phyloP scores from a whole-genome alignment of 2,797 vertebrate species.

The Xerus rutilus region DNA sequence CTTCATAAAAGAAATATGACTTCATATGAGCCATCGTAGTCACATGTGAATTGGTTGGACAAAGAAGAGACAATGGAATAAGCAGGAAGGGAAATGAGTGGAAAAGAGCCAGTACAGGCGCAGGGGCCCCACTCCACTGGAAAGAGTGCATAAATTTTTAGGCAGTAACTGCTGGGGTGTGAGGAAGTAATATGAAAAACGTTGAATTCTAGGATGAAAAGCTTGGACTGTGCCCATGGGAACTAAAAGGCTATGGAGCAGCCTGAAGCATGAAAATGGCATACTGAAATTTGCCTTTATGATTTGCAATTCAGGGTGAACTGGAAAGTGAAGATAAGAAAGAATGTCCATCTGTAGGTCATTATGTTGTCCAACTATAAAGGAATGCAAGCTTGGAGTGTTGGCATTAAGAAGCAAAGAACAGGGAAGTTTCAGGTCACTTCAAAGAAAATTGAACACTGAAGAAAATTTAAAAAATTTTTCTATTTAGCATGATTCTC shows the following conservation, averaged over 20 bases:
- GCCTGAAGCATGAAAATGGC: not conserved
- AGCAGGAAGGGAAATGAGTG: not conserved
- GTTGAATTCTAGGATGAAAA: not conserved
- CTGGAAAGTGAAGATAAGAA: constrained; percentile 29
- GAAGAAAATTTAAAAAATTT: not conserved
- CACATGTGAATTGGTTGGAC: not conserved
- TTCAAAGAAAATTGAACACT: not conserved
- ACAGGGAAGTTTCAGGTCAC: not conserved
- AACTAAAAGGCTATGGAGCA: not conserved
- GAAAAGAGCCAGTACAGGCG: accelerated
- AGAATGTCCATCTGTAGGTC: not conserved
- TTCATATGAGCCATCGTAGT: not conserved
- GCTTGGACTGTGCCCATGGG: not conserved
- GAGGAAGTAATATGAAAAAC: not conserved
- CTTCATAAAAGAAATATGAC: not conserved
- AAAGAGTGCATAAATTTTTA: accelerated
- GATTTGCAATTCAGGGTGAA: not conserved
- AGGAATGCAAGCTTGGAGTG: not conserved
- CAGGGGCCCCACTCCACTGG: accelerated
- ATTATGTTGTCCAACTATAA: not conserved
- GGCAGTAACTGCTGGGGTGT: not conserved
- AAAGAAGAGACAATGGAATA: not conserved
- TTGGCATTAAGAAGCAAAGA: not conserved
- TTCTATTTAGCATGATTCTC: not conserved
- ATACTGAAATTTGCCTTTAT: not conserved